These are phyloP conservation scores for Cyanoderma ruficeps DNA, from an alignment of 2,113 vertebrate species.

Conservation along the genomic window DNA sequence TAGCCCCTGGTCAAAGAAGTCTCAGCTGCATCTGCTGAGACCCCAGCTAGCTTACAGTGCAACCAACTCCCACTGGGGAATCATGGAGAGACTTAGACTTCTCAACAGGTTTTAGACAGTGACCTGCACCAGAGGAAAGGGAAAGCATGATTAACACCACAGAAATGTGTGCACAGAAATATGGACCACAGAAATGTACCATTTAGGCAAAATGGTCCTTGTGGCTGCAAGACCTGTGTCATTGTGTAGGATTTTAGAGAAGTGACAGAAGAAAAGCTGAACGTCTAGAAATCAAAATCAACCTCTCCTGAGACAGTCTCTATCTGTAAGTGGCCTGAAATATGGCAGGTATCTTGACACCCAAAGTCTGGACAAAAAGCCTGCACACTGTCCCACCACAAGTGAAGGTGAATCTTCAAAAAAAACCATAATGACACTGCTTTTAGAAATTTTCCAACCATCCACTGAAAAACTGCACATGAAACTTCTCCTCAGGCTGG, in stretches of 20 bases:
- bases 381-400: accelerated
- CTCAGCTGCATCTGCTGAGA: not conserved
- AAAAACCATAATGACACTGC: not conserved
- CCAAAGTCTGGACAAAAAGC: not conserved
- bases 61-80: not conserved
- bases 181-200: too few relatives aligned
- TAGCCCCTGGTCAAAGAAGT: not conserved
- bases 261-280: not conserved
- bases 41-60: not conserved
- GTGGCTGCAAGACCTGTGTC: not conserved
- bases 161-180: not conserved
- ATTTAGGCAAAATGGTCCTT: not conserved
- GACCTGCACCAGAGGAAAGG: not conserved
- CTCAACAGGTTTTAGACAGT: not conserved
- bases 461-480: not conserved
- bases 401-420: not conserved
- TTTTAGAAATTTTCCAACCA: not conserved
- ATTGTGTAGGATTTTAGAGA: not conserved
- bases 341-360: not conserved
- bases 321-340: not conserved
- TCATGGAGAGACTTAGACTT: not conserved
- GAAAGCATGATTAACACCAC: not conserved
- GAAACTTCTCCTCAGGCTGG: not conserved
- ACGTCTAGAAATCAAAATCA: not conserved
- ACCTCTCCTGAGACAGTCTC: not conserved